These are phyloP conservation scores for Sinohyriopsis cumingii DNA, from an alignment of 2,888 invertebrate species.

Conservation along the genomic window DNA sequence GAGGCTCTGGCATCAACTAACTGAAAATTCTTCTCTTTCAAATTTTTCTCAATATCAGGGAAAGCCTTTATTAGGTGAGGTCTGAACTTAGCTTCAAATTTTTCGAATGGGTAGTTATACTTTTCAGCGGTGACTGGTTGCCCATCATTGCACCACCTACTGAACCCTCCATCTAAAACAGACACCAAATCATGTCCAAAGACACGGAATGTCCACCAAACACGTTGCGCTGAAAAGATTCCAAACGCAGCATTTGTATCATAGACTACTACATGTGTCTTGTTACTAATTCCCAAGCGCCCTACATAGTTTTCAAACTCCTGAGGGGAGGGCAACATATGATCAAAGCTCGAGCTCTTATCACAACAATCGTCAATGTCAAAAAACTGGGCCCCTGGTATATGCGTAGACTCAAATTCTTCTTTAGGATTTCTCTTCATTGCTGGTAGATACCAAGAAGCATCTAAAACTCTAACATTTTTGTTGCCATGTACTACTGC, in stretches of 20 bases:
- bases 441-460: constrained; percentile 63
- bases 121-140: constrained; percentile 33
- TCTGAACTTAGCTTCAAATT: constrained; percentile 48
- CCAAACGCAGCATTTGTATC: constrained; percentile 58
- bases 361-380: constrained; percentile 65
- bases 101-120: constrained; percentile 19
- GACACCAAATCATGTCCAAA: constrained; percentile 65
- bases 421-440: constrained; percentile 47
- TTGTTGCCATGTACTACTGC: constrained; percentile 28
- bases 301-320: constrained; percentile 64
- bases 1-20: constrained; percentile 63
- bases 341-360: constrained; percentile 45
- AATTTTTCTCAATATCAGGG: constrained; percentile 59
- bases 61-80: constrained; percentile 51
- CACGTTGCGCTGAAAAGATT: constrained; percentile 60
- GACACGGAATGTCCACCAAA: constrained; percentile 66
- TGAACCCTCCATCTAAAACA: constrained; percentile 64
- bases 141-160: constrained; percentile 53
- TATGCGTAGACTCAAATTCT: constrained; percentile 61
- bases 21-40: constrained; percentile 43
- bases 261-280: constrained; percentile 65
- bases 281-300: constrained; percentile 59
- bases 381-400: constrained; percentile 66
- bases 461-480: constrained; percentile 59
- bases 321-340: constrained; percentile 58